Evolutionary conservation across 1,140 invertebrate genomes (phyloP).

Genomic region (Drosophila triauraria): DNA sequence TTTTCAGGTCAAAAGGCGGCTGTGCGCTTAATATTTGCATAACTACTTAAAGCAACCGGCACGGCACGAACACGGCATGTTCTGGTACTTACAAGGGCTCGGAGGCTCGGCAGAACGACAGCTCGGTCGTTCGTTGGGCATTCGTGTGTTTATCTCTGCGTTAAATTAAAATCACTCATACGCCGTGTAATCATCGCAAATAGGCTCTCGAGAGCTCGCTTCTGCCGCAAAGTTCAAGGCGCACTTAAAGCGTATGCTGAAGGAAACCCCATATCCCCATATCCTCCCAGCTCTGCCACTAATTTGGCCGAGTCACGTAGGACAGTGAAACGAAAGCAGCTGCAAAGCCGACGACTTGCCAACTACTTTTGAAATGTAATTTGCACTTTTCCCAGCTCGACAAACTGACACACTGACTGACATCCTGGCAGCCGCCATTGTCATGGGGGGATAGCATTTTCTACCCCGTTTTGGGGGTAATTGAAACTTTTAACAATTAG

Average conservation of each 20-base stretch:
- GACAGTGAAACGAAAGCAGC: slow-evolving; percentile 39
- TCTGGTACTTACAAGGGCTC: slow-evolving; percentile 26
- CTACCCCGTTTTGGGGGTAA: slow-evolving; percentile 36
- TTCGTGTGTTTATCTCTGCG: slow-evolving; percentile 54
- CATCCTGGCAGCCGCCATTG: slow-evolving; percentile 34
- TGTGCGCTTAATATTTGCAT: slow-evolving; percentile 79
- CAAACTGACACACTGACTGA: slow-evolving; percentile 47
- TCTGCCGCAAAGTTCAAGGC: slow-evolving; percentile 65
- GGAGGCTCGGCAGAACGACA: not conserved
- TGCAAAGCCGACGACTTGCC: slow-evolving; percentile 58
- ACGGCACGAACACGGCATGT: slow-evolving; percentile 22
- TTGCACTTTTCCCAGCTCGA: slow-evolving; percentile 50
- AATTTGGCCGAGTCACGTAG: slow-evolving; percentile 71
- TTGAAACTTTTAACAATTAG: slow-evolving; percentile 76
- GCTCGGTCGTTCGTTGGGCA: slow-evolving; percentile 15
- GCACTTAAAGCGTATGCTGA: slow-evolving; percentile 29
- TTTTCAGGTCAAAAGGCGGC: slow-evolving; percentile 76
- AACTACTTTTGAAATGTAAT: slow-evolving; percentile 68
- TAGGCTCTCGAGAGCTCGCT: slow-evolving; percentile 29
- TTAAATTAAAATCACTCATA: slow-evolving; percentile 79
- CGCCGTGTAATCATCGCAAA: slow-evolving; percentile 60
- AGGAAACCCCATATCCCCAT: slow-evolving; percentile 14
- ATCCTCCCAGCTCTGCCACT: not conserved
- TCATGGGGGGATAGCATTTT: slow-evolving; percentile 12
- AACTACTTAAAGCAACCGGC: slow-evolving; percentile 67